Conservation (phyloP, 2,113 vertebrate species). For the Lophura nycthemera region DNA sequence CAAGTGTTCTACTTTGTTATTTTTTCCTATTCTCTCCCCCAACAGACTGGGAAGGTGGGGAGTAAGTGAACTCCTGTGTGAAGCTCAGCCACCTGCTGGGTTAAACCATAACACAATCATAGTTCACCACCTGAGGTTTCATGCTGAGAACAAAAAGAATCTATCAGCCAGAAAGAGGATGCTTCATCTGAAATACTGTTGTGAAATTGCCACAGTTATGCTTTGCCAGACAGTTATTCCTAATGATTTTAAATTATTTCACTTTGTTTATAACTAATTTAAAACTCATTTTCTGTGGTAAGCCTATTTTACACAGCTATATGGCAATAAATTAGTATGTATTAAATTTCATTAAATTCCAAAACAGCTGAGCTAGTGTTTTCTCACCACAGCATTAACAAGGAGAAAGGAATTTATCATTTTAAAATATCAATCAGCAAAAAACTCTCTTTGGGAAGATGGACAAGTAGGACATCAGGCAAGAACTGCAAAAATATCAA, state of each 20-base stretch:
- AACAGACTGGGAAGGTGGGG: no score
- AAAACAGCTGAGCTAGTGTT: slow-evolving; percentile 17
- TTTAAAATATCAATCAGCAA: neutral
- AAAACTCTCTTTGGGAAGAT: neutral
- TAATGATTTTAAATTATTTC: slow-evolving; percentile 62
- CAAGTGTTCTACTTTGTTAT: no score
- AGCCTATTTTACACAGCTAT: slow-evolving; percentile 37
- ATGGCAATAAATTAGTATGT: slow-evolving; percentile 24
- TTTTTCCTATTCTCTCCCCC: no score
- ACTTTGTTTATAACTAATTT: slow-evolving; percentile 65
- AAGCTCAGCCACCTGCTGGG: no score
- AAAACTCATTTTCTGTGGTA: slow-evolving; percentile 41
- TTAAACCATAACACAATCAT: neutral
- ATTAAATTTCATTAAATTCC: neutral
- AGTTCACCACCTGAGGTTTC: slow-evolving; percentile 39
- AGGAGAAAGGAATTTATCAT: neutral
- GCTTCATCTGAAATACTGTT: slow-evolving; percentile 51
- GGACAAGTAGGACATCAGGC: neutral
- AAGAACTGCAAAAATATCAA: neutral
- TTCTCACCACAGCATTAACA: neutral
- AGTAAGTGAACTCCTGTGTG: no score
- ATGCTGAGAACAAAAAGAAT: slow-evolving; percentile 51
- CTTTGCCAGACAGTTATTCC: slow-evolving; percentile 62
- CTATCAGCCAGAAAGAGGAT: slow-evolving; percentile 41
- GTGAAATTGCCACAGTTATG: slow-evolving; percentile 27